Base-by-base conservation (phyloP, 92 coral and sea anemone genomes). In the Siderastrea radians region DNA sequence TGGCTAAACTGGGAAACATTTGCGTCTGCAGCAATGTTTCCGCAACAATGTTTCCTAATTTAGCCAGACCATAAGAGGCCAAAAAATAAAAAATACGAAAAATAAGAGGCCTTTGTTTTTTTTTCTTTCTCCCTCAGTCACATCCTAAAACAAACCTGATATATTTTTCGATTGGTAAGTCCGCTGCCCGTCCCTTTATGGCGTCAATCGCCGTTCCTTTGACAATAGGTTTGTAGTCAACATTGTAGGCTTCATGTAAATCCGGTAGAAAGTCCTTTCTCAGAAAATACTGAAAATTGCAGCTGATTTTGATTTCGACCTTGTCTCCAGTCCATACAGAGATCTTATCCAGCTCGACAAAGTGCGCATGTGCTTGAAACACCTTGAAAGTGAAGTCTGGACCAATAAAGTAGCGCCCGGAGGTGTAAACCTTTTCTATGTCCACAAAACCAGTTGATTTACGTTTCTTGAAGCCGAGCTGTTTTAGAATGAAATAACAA, bases 331-430 rank as follows among this genome's bases (percentile, higher is more conserved):
- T 92, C 67, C 83, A 92, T 7, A 92, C 91, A 46, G 91, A 83
- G 15, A 94, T 74, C 54, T 86, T 69, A 65, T 84, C 74, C 19
- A 94, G 68, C 55, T 92, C 84, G 50, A 81, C 89, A 68, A 86
- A 82, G 57, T 94, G 95, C 6, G 95, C 97, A 63, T 94, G 87
- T 9, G 95, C 90, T 52, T 83, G 92, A 79, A 89, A 94, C 17
- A 62, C 63, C 78, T 94, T 94, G 86, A 94, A 94, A 9, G 90
- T 92, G 82, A 77, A 92, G 81, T 94, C 97, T 1, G 97, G 97
- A 14, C 97, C 97, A 69, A 94, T 49, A 68, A 93, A 85, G 61
- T 92, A 92, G 46, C 97, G 89, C 8, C 97, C 97, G 2, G 89
- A 88, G 2, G 85, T 69, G 79, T 83, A 94, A 17, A 94, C 93